phyloP scores from a whole-genome alignment of 1,140 invertebrate species.

The Cydia fagiglandana region DNA sequence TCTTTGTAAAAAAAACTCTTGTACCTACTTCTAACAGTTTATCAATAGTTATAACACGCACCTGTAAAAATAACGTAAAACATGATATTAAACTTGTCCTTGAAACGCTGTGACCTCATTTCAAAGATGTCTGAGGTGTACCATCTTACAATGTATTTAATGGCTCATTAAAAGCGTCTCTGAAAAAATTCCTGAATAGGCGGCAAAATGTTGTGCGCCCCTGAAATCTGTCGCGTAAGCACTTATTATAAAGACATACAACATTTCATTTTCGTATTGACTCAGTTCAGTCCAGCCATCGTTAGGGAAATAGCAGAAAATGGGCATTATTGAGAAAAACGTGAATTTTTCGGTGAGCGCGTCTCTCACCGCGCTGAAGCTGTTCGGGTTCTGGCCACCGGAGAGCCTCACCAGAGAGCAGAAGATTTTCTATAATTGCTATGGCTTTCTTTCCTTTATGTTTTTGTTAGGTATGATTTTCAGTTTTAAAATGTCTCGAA shows the following conservation, averaged over 20 bases:
- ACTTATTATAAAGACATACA: background rate
- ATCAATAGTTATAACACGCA: background rate
- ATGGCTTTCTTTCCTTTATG: slow-evolving; percentile 55
- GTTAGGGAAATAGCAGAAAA: background rate
- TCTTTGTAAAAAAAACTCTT: too few species aligned
- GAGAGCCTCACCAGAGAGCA: slow-evolving; percentile 35
- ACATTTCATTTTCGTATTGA: background rate
- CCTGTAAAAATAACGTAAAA: slow-evolving; percentile 10
- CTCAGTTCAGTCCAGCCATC: background rate
- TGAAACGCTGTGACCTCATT: background rate
- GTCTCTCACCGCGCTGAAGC: slow-evolving; percentile 51
- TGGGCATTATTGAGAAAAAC: slow-evolving; percentile 44
- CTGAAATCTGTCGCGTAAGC: slow-evolving; percentile 12
- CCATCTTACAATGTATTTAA: slow-evolving; percentile 8
- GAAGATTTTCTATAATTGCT: slow-evolving; percentile 48
- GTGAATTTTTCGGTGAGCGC: slow-evolving; percentile 48
- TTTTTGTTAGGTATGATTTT: slow-evolving; percentile 54
- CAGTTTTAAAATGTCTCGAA: too few species aligned
- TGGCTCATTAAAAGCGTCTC: background rate
- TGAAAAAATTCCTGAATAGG: background rate
- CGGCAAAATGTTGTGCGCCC: background rate
- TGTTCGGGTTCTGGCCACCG: slow-evolving; percentile 60
- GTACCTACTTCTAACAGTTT: background rate
- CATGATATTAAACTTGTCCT: background rate
- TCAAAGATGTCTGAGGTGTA: slow-evolving; percentile 8